Percentiles rank a stretch among this genome's conserved stretches.
Evolutionary conservation across 2,113 vertebrate species (phyloP).

Genomic region (Melanerpes formicivorus): DNA sequence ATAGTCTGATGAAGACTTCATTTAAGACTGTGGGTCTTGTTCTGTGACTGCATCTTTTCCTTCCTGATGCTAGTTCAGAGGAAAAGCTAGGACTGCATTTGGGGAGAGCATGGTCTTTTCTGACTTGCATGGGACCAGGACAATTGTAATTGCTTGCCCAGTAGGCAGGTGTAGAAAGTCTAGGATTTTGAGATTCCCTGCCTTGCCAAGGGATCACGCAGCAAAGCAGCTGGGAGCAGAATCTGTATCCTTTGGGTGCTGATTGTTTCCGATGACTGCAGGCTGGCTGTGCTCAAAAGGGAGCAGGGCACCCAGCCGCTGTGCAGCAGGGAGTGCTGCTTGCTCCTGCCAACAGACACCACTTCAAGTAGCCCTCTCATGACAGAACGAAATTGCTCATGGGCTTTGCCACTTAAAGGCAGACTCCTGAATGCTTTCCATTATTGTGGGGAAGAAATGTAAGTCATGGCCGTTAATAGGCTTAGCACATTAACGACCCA

Average conservation of each 20-base stretch:
- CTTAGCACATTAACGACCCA: constrained; percentile 35
- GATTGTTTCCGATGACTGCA: background rate
- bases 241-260: background rate
- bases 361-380: background rate
- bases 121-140: background rate
- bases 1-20: background rate
- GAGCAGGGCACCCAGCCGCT: background rate
- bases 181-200: background rate
- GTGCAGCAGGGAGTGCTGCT: background rate
- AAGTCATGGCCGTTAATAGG: constrained; percentile 26
- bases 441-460: constrained; percentile 27
- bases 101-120: background rate
- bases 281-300: background rate
- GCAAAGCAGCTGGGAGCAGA: background rate
- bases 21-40: background rate
- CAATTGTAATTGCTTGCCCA: background rate
- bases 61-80: background rate
- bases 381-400: background rate
- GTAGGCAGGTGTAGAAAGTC: background rate
- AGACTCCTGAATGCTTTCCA: background rate
- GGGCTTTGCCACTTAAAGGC: constrained; percentile 24
- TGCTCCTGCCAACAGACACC: background rate
- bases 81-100: background rate
- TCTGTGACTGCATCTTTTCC: background rate
- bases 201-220: background rate